phyloP scores from a whole-genome alignment of 2,888 invertebrate species.

The Stictocephala bisonia region DNA sequence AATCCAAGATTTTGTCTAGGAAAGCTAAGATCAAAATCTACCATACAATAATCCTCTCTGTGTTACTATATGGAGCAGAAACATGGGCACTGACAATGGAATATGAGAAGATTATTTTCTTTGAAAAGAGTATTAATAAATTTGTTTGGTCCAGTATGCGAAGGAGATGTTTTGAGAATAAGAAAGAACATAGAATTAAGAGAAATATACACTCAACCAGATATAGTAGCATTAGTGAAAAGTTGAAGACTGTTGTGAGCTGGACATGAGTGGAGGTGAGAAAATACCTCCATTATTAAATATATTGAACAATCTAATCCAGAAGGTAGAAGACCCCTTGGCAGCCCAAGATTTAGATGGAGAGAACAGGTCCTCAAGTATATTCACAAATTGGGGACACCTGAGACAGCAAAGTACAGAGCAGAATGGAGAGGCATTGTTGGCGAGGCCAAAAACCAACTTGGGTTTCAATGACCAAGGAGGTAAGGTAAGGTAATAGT shows the following conservation, averaged over 20 bases:
- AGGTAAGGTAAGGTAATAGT: slow-evolving; percentile 42
- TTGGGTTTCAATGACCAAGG: background rate
- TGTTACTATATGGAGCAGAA: background rate
- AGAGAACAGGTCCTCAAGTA: background rate
- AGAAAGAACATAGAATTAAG: background rate
- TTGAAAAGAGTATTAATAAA: background rate
- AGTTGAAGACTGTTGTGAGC: background rate
- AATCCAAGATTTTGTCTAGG: too few species aligned
- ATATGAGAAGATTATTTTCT: background rate
- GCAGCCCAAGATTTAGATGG: background rate
- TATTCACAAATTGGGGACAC: background rate
- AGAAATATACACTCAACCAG: background rate
- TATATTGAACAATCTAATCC: background rate
- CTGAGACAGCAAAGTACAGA: background rate
- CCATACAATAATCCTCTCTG: background rate
- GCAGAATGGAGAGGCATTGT: background rate
- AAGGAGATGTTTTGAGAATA: background rate
- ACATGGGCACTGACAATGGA: background rate
- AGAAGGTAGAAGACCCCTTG: background rate
- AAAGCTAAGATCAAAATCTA: background rate
- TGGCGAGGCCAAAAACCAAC: background rate
- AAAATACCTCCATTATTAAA: background rate
- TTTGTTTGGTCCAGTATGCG: slow-evolving; percentile 10
- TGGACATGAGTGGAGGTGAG: background rate
- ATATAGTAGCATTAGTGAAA: background rate